These are phyloP conservation scores for Tipula unca DNA, from an alignment of 2,888 invertebrate genomes.

Conservation along the genomic window DNA sequence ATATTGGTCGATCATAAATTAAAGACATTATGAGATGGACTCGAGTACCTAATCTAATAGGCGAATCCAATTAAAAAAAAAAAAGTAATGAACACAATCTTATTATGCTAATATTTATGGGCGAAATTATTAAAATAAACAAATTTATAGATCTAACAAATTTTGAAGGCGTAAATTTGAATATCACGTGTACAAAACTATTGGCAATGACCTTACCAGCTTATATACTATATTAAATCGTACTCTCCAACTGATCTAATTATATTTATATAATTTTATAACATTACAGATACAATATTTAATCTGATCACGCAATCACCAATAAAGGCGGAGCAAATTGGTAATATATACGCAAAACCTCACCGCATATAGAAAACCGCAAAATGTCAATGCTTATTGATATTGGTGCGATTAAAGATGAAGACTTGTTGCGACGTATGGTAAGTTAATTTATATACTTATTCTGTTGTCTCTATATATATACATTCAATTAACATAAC, in stretches of 20 bases:
- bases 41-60: background rate
- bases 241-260: background rate
- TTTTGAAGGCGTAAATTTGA: background rate
- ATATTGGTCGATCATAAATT: background rate
- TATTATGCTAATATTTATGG: background rate
- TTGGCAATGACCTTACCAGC: background rate
- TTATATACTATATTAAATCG: background rate
- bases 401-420: slow-evolving; percentile 63
- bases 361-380: background rate
- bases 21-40: background rate
- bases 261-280: background rate
- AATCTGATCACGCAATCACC: background rate
- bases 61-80: background rate
- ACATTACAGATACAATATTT: background rate
- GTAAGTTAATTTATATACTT: slow-evolving; percentile 43
- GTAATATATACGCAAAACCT: background rate
- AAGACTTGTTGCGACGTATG: slow-evolving; percentile 69
- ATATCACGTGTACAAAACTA: background rate
- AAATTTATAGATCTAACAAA: background rate
- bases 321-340: background rate
- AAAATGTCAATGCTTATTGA: slow-evolving; percentile 36
- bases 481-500: slow-evolving; percentile 1
- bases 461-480: background rate
- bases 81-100: too few relatives aligned
- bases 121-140: background rate